A percentile compares a stretch with the other conserved stretches of the same genome.
Evolutionary conservation across 1,140 invertebrate species (phyloP).

Genomic region (Nasonia longicornis): DNA sequence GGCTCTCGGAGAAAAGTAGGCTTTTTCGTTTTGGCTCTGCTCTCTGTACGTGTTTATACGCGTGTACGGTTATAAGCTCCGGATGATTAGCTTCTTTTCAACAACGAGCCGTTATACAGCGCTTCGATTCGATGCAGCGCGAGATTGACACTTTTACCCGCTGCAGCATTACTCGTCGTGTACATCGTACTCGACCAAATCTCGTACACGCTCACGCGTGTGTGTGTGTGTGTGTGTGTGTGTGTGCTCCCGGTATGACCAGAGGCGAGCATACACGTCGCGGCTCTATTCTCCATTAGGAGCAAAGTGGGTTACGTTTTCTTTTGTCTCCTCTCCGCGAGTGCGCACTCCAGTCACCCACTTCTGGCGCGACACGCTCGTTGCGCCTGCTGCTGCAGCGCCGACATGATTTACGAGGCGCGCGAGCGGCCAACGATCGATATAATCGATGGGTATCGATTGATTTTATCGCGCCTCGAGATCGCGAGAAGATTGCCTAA

Average conservation of each 20-base stretch:
- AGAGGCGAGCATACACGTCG: not conserved
- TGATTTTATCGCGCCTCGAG: slow-evolving; percentile 33
- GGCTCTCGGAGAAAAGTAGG: not conserved
- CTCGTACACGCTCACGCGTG: too few relatives aligned
- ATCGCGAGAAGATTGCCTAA: not conserved
- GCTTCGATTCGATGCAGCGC: too few relatives aligned
- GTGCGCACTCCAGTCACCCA: slow-evolving; percentile 43
- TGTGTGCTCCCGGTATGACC: not conserved
- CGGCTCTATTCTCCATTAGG: slow-evolving; percentile 42
- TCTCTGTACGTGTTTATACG: not conserved
- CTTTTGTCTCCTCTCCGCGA: slow-evolving; percentile 50
- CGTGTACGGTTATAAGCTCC: not conserved
- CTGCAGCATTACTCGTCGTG: too few relatives aligned
- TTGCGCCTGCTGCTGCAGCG: not conserved
- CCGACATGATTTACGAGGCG: slow-evolving; percentile 25
- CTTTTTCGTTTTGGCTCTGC: not conserved
- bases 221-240: too few relatives aligned
- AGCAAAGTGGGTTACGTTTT: slow-evolving; percentile 53
- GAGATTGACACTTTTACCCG: too few relatives aligned
- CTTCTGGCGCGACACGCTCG: slow-evolving; percentile 31
- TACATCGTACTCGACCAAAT: too few relatives aligned
- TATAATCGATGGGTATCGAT: slow-evolving; percentile 33
- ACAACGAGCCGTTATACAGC: too few relatives aligned
- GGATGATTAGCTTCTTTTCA: not conserved
- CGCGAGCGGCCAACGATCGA: slow-evolving; percentile 10